Percentiles rank a stretch among this genome's conserved stretches.
These are phyloP conservation scores for Pteromalus puparum DNA, from an alignment of 1,140 invertebrate genomes.

Conservation along the genomic window DNA sequence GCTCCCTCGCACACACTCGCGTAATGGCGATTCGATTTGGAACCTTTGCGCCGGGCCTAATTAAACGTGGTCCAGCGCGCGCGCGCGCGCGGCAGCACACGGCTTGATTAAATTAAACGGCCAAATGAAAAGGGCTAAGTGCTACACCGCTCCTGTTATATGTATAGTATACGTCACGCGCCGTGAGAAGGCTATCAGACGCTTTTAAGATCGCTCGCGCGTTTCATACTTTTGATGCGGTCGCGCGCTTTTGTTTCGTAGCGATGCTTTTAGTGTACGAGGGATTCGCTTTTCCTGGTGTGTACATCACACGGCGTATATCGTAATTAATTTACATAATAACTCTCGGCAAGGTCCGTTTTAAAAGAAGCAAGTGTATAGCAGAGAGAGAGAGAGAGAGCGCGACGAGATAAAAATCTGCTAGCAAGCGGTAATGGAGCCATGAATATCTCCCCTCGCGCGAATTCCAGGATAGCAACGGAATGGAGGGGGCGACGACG, in stretches of 20 bases:
- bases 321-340: too few species aligned
- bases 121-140: neutral
- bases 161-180: neutral
- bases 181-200: neutral
- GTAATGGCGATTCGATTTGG: slow-evolving; percentile 5
- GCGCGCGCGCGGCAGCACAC: neutral
- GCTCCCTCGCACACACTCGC: neutral
- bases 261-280: neutral
- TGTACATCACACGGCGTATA: too few species aligned
- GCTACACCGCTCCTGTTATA: neutral
- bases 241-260: neutral
- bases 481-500: neutral
- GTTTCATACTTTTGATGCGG: neutral
- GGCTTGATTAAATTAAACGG: slow-evolving; percentile 6
- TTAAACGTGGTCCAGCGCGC: neutral
- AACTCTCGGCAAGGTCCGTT: too few species aligned
- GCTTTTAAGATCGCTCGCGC: neutral
- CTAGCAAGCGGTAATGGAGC: neutral
- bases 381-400: too few species aligned
- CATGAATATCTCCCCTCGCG: neutral
- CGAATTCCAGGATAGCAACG: slow-evolving; percentile 1
- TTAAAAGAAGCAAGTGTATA: too few species aligned
- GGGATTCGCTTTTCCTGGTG: too few species aligned
- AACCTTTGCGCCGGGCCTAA: neutral
- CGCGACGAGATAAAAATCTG: neutral